phyloP scores from a whole-genome alignment of 2,888 invertebrate genomes.

The Dermolepida albohirtum region DNA sequence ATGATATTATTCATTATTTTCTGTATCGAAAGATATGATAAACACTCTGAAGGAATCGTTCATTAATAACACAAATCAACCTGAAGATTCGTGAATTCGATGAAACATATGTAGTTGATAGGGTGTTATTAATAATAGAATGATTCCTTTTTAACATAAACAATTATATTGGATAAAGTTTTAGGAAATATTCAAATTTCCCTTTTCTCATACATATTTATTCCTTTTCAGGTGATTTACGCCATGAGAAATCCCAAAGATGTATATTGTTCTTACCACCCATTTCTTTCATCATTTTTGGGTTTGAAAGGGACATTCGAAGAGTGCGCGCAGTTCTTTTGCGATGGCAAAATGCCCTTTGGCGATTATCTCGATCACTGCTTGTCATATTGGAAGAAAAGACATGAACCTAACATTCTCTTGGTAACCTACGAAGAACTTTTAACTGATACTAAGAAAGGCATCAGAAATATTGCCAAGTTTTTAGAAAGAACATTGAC shows the following conservation, averaged over 20 bases:
- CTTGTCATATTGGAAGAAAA: constrained; percentile 76
- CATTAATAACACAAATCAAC: too few species aligned
- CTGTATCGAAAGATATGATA: too few species aligned
- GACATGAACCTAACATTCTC: constrained; percentile 77
- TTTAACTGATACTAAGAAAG: constrained; percentile 76
- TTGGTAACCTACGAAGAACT: constrained; percentile 87
- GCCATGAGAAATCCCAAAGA: constrained; percentile 92
- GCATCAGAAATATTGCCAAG: constrained; percentile 71
- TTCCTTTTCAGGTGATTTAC: constrained; percentile 84
- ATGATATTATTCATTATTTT: too few species aligned
- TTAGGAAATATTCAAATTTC: too few species aligned
- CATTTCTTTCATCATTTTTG: constrained; percentile 82
- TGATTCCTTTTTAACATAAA: too few species aligned
- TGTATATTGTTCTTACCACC: constrained; percentile 88
- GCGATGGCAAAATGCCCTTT: constrained; percentile 74
- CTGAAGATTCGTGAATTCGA: too few species aligned
- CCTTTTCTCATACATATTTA: too few species aligned
- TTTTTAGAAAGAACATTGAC: constrained; percentile 77
- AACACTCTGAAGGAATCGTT: too few species aligned
- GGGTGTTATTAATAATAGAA: too few species aligned
- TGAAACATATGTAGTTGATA: too few species aligned
- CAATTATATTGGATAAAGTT: too few species aligned
- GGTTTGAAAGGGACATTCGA: constrained; percentile 72
- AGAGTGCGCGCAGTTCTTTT: constrained; percentile 80
- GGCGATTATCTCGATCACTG: constrained; percentile 75